phyloP scores from a whole-genome alignment of 2,113 vertebrate species.

The Sclerurus mexicanus region DNA sequence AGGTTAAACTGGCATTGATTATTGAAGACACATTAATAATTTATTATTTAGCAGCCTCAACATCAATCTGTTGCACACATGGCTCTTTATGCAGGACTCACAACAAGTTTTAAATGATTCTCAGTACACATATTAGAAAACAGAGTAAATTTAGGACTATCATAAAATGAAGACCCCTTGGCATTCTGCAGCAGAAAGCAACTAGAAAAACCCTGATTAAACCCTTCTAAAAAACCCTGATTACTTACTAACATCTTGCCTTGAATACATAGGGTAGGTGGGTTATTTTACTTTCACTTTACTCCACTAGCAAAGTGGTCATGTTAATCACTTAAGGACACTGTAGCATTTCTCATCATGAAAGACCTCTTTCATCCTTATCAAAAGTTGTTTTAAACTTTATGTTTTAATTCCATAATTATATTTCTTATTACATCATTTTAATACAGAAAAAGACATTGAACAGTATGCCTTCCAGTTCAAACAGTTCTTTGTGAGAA shows the following conservation, averaged over 20 bases:
- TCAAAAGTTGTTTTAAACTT: neutral
- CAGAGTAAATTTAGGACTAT: neutral
- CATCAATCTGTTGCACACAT: neutral
- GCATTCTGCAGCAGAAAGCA: neutral
- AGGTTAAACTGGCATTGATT: conserved; percentile 43
- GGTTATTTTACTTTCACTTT: neutral
- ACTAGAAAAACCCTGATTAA: neutral
- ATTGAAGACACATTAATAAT: conserved; percentile 9
- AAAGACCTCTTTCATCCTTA: neutral
- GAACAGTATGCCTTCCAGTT: neutral
- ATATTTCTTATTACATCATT: rapidly evolving
- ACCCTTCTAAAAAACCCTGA: neutral
- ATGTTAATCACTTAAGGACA: neutral
- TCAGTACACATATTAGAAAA: neutral
- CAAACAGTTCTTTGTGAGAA: neutral
- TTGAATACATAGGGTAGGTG: neutral
- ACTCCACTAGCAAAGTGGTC: neutral
- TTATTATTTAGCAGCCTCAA: conserved; percentile 23
- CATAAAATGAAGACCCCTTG: neutral
- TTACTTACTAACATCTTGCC: neutral
- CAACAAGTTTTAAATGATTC: neutral
- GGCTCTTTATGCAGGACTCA: neutral
- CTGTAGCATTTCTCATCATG: neutral
- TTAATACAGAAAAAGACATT: neutral
- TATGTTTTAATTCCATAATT: neutral